Evolutionary conservation across 2,113 vertebrate species (phyloP).

Genomic region (Xiphophorus hellerii): DNA sequence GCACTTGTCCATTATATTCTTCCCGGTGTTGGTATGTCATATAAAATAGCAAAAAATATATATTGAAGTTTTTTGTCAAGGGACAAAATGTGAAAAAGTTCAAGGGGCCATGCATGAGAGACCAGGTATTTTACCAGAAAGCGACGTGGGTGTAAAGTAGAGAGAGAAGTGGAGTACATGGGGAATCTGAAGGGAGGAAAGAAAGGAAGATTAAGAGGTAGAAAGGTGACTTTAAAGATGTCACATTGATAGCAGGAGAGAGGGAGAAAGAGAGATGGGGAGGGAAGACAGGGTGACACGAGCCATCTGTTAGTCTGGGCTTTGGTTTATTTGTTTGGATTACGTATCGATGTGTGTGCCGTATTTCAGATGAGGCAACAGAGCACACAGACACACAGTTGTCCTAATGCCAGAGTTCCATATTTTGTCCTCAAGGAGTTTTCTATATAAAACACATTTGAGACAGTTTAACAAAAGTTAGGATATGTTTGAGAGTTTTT

Average conservation of each 20-base stretch:
- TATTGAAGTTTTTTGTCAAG: neutral
- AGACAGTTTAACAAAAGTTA: conserved; percentile 9
- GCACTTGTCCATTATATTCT: neutral
- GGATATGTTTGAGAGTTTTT: conserved; percentile 29
- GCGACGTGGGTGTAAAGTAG: neutral
- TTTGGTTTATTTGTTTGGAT: conserved; percentile 55
- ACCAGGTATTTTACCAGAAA: neutral
- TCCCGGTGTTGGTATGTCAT: neutral
- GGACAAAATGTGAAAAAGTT: neutral
- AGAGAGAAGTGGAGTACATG: conserved; percentile 17
- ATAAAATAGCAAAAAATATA: neutral
- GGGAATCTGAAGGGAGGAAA: conserved; percentile 4
- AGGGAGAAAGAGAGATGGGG: conserved; percentile 48
- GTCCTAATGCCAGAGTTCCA: conserved; percentile 22
- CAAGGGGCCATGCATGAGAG: neutral
- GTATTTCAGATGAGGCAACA: conserved; percentile 49
- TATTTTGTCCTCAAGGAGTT: conserved; percentile 29
- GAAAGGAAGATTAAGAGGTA: conserved; percentile 21
- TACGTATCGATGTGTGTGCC: conserved; percentile 47
- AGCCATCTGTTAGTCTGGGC: conserved; percentile 73
- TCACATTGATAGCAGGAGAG: conserved; percentile 49
- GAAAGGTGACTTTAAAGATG: conserved; percentile 62
- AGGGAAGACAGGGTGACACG: conserved; percentile 51
- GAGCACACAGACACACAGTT: neutral
- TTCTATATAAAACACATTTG: conserved; percentile 10